These are phyloP conservation scores for Neoitamus cyanurus DNA, from an alignment of 2,888 invertebrate species.

Conservation along the genomic window DNA sequence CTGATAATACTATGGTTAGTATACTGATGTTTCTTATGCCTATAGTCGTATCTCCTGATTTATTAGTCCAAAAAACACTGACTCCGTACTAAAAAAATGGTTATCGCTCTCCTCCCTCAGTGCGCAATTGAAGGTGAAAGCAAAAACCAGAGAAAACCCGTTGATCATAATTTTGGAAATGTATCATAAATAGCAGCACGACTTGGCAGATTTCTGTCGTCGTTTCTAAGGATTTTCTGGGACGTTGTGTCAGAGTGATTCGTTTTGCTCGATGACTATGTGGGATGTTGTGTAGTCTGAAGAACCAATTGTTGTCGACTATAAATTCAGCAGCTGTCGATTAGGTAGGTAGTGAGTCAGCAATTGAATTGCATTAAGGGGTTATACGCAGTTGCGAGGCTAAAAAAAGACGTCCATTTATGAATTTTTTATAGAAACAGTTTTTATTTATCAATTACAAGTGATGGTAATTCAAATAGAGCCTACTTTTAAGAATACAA, in stretches of 20 bases:
- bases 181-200: background rate
- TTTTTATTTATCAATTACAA: too few species aligned
- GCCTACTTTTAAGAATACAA: too few species aligned
- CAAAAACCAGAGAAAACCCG: background rate
- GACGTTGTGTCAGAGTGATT: background rate
- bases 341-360: background rate
- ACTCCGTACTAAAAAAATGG: background rate
- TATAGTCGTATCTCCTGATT: too few species aligned
- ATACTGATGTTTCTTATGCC: too few species aligned
- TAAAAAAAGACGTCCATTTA: too few species aligned
- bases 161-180: background rate
- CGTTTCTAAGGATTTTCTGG: background rate
- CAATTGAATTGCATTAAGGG: too few species aligned
- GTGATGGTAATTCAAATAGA: too few species aligned
- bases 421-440: too few species aligned
- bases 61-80: background rate
- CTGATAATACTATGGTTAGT: too few species aligned
- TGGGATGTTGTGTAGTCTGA: background rate
- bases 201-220: background rate
- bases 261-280: background rate
- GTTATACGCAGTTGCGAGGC: too few species aligned
- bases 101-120: too few species aligned
- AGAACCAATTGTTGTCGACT: background rate
- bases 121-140: background rate
- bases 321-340: background rate